Conservation (phyloP, 2,113 vertebrate species). For the Diphyllodes magnificus region DNA sequence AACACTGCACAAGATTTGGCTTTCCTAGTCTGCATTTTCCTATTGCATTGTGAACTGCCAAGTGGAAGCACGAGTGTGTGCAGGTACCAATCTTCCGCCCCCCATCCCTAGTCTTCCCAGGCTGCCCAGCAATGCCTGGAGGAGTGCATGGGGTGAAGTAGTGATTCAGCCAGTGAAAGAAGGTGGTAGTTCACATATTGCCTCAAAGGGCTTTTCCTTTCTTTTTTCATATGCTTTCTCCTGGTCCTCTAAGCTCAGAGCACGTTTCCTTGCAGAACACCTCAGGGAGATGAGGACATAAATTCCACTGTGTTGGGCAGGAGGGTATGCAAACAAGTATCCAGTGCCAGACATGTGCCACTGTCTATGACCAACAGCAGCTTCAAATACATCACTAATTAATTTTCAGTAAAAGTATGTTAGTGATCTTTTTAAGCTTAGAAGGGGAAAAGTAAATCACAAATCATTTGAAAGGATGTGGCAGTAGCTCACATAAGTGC, state of each 20-base stretch:
- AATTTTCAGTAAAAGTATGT: background rate
- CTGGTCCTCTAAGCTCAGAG: background rate
- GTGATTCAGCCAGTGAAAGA: background rate
- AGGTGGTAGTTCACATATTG: background rate
- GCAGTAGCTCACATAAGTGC: background rate
- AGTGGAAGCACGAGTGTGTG: background rate
- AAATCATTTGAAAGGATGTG: background rate
- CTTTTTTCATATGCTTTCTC: background rate
- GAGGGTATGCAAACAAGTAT: background rate
- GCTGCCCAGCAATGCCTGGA: background rate
- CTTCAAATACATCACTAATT: background rate
- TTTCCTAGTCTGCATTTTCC: background rate
- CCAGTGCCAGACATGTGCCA: background rate
- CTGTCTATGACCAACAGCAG: background rate
- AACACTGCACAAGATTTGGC: background rate
- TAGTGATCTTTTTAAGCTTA: background rate
- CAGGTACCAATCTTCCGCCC: background rate
- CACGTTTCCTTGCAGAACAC: background rate
- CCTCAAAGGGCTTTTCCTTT: background rate
- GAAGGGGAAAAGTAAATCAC: background rate
- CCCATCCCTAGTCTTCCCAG: background rate
- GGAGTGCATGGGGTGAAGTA: background rate
- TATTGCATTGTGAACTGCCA: background rate
- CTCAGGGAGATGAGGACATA: background rate
- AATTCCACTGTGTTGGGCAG: background rate